These are phyloP conservation scores for Balanococcus diminutus DNA, from an alignment of 2,888 invertebrate species.

Conservation along the genomic window DNA sequence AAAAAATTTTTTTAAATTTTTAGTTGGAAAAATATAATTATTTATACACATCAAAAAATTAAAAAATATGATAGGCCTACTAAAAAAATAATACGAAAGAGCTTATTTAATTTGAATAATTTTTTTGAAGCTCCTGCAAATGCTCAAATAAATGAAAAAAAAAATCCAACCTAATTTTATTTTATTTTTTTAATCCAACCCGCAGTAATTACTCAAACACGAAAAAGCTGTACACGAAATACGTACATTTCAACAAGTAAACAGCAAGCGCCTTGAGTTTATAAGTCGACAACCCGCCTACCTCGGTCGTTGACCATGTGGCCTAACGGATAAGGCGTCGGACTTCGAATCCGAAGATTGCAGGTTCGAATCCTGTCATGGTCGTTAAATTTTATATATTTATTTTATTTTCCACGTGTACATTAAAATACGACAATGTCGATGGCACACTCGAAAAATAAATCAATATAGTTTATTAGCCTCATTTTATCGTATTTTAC, in stretches of 20 bases:
- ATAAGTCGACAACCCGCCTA: neutral
- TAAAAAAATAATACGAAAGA: too few species aligned
- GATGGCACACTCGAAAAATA: neutral
- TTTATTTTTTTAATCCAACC: neutral
- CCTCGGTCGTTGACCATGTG: slow-evolving; percentile 62
- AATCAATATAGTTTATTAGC: neutral
- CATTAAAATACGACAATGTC: neutral
- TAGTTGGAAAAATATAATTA: too few species aligned
- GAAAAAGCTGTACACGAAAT: neutral
- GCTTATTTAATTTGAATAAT: too few species aligned
- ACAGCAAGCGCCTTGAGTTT: neutral
- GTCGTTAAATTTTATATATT: slow-evolving; percentile 62
- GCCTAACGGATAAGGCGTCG: slow-evolving; percentile 75
- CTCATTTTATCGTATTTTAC: neutral
- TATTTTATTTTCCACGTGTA: neutral
- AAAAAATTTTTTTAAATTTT: too few species aligned
- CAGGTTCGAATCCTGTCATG: slow-evolving; percentile 76
- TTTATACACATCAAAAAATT: too few species aligned
- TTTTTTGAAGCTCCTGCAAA: too few species aligned
- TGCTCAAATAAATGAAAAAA: neutral
- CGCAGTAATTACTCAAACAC: neutral
- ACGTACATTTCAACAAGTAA: neutral
- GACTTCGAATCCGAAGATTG: slow-evolving; percentile 76
- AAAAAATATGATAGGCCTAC: too few species aligned
- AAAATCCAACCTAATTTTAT: too few species aligned